These are phyloP conservation scores for Hyperoplus immaculatus DNA, from an alignment of 2,797 vertebrate genomes.

Conservation along the genomic window DNA sequence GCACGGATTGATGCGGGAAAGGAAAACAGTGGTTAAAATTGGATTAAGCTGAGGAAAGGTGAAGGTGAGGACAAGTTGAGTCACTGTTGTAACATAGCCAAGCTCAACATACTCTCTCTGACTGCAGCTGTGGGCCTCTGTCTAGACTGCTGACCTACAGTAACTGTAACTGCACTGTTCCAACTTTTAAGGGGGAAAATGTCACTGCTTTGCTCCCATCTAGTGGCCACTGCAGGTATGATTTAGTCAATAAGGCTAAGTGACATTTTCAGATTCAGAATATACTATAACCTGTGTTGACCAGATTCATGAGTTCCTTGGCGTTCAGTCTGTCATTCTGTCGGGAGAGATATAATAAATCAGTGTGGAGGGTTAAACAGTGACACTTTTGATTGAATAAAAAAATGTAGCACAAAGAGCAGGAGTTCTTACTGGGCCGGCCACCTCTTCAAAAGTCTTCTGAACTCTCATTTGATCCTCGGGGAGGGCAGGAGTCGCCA, in stretches of 20 bases:
- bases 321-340: constrained; percentile 82
- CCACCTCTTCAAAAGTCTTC: constrained; percentile 78
- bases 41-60: constrained; percentile 27
- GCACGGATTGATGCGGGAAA: constrained; percentile 22
- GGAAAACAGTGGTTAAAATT: constrained; percentile 36
- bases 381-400: background rate
- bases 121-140: constrained; percentile 57
- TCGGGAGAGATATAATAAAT: constrained; percentile 16
- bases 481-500: constrained; percentile 70
- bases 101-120: constrained; percentile 35
- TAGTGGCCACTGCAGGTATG: constrained; percentile 69
- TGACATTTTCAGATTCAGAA: background rate
- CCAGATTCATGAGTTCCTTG: constrained; percentile 78
- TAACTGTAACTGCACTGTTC: constrained; percentile 4
- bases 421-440: constrained; percentile 73
- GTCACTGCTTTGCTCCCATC: constrained; percentile 70
- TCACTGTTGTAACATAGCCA: constrained; percentile 38
- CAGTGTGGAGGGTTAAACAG: background rate
- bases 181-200: background rate
- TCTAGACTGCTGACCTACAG: constrained; percentile 69
- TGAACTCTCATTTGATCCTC: constrained; percentile 74
- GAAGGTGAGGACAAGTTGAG: constrained; percentile 49
- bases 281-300: constrained; percentile 80
- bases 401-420: no score
- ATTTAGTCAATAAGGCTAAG: background rate